Percentiles rank a stretch among this genome's conserved stretches.
These are phyloP conservation scores for Tenebrio molitor DNA, from an alignment of 1,140 invertebrate genomes.

Conservation along the genomic window DNA sequence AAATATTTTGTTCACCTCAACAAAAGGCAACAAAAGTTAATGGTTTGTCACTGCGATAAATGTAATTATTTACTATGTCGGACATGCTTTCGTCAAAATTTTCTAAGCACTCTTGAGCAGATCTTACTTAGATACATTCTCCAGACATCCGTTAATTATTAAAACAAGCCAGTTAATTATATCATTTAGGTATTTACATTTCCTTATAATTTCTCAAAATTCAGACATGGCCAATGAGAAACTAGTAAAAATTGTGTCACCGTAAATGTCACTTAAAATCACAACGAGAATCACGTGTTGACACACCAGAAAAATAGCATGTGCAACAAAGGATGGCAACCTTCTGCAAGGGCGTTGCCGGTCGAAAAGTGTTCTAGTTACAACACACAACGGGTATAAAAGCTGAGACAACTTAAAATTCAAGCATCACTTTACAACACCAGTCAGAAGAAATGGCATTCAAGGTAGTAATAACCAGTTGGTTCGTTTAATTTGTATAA, in stretches of 20 bases:
- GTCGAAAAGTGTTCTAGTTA: constrained; percentile 40
- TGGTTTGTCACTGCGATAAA: too few relatives aligned
- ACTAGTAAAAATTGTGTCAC: not conserved
- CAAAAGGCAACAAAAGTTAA: too few relatives aligned
- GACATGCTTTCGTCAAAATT: too few relatives aligned
- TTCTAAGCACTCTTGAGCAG: too few relatives aligned
- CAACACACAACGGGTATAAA: constrained; percentile 25
- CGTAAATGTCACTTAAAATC: not conserved
- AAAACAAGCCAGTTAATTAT: too few relatives aligned
- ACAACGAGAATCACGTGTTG: constrained; percentile 2
- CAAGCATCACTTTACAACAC: constrained; percentile 22
- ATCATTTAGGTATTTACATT: too few relatives aligned
- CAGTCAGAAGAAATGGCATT: constrained; percentile 34
- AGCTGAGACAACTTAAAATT: constrained; percentile 23
- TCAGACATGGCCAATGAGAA: not conserved
- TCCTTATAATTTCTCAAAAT: constrained; percentile 4
- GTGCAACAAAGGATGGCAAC: constrained; percentile 21
- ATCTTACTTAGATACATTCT: too few relatives aligned
- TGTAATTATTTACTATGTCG: too few relatives aligned
- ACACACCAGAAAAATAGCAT: constrained; percentile 13
- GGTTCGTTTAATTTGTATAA: too few relatives aligned
- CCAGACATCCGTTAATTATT: too few relatives aligned
- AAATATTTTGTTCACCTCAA: too few relatives aligned
- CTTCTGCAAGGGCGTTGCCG: constrained; percentile 27
- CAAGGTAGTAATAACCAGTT: constrained; percentile 47